Evolutionary conservation across 2,888 invertebrate species (phyloP), one percentile per base, ranked within the genome.

Genomic region (Sarcophaga carnaria): DNA sequence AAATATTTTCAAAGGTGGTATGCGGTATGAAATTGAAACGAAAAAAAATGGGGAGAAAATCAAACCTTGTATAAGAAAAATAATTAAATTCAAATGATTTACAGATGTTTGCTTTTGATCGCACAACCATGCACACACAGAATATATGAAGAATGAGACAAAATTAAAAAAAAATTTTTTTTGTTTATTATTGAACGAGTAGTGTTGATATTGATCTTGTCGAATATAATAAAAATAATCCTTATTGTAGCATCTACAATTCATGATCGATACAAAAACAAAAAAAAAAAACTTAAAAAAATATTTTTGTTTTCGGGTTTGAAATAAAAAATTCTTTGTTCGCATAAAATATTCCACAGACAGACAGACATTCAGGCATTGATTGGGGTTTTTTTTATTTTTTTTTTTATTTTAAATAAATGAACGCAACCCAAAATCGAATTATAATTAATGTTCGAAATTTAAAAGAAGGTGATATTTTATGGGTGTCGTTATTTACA

Each of bases 21-120:
- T 74, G 71, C 45, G 74, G 62, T 37, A 75, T 74, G 25, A 54
- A 54, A 14, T 27, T 14, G 49, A 54, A 54, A 54, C 2, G 0
- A 54, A 12, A 54, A n/a, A 37, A 17, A 25, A 20, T 0, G 37
- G 47, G 25, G 54, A 59, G 11, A 47, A 72, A 20, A 67, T 22
- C 70, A 79, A 75, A 67, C 79, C 74, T 67, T 81, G 80, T 80
- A 81, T 75, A n/a, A 69, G 60, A 77, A 69, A 83, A 67, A 85
- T 85, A 88, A 85, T 86, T 86, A 79, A 86, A 85, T 82, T 84
- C 87, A 87, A 88, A 86, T 87, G 87, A 88, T 88, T 87, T 85
- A 87, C 87, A 87, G 87, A 87, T 87, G 86, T 84, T 82, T 86
- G 72, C 85, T 72, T 47, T 54, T 2, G 22, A 27, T 45, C 69